Evolutionary conservation across 2,113 vertebrate species (phyloP).

Genomic region (Antechinus stuartii): DNA sequence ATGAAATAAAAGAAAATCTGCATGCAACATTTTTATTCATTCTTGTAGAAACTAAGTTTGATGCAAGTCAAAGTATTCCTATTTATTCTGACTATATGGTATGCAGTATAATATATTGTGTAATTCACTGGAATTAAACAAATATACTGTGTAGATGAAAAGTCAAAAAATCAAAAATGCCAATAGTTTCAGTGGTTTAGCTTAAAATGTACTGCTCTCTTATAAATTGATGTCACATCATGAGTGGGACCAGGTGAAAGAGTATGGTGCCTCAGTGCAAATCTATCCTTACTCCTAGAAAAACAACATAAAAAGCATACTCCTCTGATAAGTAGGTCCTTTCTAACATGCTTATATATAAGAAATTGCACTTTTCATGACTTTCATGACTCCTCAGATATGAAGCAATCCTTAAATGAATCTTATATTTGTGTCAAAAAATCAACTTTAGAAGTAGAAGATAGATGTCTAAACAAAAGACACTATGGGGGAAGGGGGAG

Average conservation of each 20-base stretch:
- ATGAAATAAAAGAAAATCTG: background rate
- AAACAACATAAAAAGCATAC: background rate
- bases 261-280: background rate
- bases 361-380: background rate
- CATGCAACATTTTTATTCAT: background rate
- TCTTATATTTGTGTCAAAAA: background rate
- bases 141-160: background rate
- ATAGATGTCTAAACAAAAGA: background rate
- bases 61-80: background rate
- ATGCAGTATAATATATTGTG: background rate
- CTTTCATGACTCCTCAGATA: background rate
- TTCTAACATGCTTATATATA: background rate
- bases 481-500: background rate
- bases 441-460: background rate
- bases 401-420: background rate
- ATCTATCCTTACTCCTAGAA: constrained; percentile 16
- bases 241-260: background rate
- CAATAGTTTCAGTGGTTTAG: background rate
- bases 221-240: background rate
- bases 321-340: background rate
- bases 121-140: background rate
- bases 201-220: background rate
- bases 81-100: background rate
- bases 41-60: background rate
- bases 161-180: background rate